Conservation (phyloP, 2,797 vertebrate genomes). For the Menidia menidia region DNA sequence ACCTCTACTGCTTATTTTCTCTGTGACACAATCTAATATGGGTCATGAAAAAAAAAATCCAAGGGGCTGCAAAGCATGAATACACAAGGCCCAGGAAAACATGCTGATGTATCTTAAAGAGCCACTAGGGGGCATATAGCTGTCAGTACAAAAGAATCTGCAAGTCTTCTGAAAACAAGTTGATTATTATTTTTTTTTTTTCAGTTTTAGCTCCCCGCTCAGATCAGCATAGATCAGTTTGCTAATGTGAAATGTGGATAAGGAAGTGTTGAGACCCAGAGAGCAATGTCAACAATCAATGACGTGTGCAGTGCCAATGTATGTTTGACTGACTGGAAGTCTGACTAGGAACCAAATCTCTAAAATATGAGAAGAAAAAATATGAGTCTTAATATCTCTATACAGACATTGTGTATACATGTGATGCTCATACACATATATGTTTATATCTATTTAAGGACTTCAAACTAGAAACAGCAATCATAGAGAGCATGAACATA, state of each 20-base stretch:
- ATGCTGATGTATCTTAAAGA: conserved; percentile 17
- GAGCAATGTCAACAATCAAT: neutral
- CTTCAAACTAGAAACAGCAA: no score
- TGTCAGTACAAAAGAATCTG: conserved; percentile 34
- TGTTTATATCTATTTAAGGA: no score
- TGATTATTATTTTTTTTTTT: conserved; percentile 1
- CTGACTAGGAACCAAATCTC: neutral
- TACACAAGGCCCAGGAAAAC: conserved; percentile 12
- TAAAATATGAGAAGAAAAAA: neutral
- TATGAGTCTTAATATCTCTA: no score
- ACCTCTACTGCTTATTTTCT: no score
- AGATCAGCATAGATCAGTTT: conserved; percentile 1
- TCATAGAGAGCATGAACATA: no score
- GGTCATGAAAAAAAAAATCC: neutral
- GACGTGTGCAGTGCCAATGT: neutral
- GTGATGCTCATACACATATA: neutral
- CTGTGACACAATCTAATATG: no score
- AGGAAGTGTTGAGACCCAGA: neutral
- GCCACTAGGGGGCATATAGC: conserved; percentile 68
- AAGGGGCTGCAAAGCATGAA: neutral
- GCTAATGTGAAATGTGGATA: neutral
- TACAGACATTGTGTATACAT: neutral
- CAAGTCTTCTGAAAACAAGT: conserved; percentile 2
- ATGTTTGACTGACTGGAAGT: neutral
- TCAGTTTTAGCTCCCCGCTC: neutral